Percentiles rank a stretch among this genome's conserved stretches.
phyloP scores from a whole-genome alignment of 2,113 vertebrate species.

The Cyphomyrus plagiostoma region DNA sequence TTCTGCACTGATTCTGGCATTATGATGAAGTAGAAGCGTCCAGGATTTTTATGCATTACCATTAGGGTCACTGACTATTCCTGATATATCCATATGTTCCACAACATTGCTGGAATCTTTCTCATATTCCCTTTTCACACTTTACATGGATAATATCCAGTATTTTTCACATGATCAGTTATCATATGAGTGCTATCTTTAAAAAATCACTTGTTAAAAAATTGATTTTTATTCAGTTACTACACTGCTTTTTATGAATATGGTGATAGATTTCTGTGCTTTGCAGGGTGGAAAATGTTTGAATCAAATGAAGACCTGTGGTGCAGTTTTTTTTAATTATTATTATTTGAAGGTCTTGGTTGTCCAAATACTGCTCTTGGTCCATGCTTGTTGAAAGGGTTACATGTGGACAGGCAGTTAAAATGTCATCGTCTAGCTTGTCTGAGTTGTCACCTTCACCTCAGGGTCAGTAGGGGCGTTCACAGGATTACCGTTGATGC shows the following conservation, averaged over 20 bases:
- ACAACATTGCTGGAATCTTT: background rate
- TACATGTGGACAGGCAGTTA: background rate
- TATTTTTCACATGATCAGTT: background rate
- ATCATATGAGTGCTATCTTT: background rate
- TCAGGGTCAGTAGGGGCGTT: background rate
- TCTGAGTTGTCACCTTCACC: background rate
- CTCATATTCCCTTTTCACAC: background rate
- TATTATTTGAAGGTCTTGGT: background rate
- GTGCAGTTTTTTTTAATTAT: background rate
- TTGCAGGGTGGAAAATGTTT: background rate
- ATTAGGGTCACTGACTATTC: background rate
- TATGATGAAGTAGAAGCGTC: background rate
- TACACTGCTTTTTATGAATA: background rate
- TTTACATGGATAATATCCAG: background rate
- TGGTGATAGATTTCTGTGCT: background rate
- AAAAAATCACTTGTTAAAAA: background rate
- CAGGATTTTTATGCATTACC: background rate
- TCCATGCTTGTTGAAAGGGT: background rate
- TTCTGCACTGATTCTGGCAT: constrained; percentile 6
- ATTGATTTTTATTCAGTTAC: background rate
- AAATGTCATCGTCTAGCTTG: background rate
- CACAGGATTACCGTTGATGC: background rate
- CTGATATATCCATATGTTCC: background rate
- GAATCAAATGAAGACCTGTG: background rate
- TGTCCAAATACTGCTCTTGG: background rate